phyloP scores from a whole-genome alignment of 2,888 invertebrate genomes.

The Synergus umbraculus region DNA sequence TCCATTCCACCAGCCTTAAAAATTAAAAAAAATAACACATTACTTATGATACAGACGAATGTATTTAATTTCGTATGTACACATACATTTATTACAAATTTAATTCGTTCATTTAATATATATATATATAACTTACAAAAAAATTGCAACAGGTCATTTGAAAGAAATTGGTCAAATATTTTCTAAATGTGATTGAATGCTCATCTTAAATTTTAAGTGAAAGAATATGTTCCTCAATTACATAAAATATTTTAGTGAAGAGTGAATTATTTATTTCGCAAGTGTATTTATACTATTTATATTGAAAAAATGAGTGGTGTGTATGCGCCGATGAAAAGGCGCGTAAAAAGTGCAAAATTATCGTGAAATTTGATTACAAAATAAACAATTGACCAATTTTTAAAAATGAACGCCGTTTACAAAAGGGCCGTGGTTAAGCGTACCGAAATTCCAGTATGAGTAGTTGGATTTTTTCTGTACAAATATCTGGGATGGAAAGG shows the following conservation, averaged over 20 bases:
- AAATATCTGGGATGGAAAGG: too few species aligned
- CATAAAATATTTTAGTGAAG: background rate
- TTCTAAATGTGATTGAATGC: background rate
- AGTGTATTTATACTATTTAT: background rate
- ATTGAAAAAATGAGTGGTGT: background rate
- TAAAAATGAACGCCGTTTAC: background rate
- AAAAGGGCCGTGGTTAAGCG: too few species aligned
- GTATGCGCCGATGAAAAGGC: slow-evolving; percentile 28
- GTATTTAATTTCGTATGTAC: slow-evolving; percentile 3
- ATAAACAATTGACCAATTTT: background rate
- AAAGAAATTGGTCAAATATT: slow-evolving; percentile 1
- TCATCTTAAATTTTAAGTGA: background rate
- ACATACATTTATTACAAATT: slow-evolving; percentile 37
- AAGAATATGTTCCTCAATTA: background rate
- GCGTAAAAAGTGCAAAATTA: slow-evolving; percentile 34
- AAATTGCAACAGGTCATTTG: background rate
- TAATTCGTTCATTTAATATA: slow-evolving; percentile 20
- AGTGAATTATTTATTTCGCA: background rate
- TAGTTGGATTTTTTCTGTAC: too few species aligned
- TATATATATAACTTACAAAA: slow-evolving; percentile 12
- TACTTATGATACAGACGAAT: background rate
- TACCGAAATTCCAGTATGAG: too few species aligned
- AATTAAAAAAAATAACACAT: background rate
- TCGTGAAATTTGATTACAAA: background rate
- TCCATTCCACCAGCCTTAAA: too few species aligned